These are phyloP conservation scores for Lanistes nyassanus DNA, from an alignment of 1,140 invertebrate species.

Conservation along the genomic window DNA sequence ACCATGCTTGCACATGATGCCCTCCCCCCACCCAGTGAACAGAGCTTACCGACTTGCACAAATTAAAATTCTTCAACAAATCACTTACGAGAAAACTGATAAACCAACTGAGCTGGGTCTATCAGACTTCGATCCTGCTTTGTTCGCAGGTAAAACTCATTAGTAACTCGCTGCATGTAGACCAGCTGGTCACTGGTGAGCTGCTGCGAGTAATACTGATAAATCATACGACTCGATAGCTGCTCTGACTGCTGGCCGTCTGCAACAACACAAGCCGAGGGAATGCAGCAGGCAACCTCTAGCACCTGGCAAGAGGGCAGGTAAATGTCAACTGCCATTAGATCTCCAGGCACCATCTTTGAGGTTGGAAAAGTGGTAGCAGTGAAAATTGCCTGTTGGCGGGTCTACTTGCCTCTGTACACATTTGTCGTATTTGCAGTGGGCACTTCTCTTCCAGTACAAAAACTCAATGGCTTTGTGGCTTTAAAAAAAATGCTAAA, in stretches of 20 bases:
- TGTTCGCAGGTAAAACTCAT: slow-evolving; percentile 56
- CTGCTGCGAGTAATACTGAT: slow-evolving; percentile 62
- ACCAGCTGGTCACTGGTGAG: slow-evolving; percentile 59
- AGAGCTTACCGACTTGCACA: no score
- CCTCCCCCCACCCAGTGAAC: no score
- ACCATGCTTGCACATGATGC: no score
- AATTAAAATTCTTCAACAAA: no score
- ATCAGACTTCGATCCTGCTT: slow-evolving; percentile 49
- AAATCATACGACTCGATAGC: slow-evolving; percentile 60
- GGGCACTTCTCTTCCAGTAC: no score
- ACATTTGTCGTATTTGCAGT: no score
- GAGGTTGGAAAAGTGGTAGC: no score
- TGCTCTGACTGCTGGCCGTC: slow-evolving; percentile 57
- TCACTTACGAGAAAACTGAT: slow-evolving; percentile 65
- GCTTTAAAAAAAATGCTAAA: no score
- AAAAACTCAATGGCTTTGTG: no score
- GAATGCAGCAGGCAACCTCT: not conserved
- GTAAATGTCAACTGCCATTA: not conserved
- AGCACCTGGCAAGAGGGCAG: slow-evolving; percentile 1
- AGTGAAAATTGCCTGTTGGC: no score
- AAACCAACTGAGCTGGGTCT: slow-evolving; percentile 61
- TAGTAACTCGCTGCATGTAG: slow-evolving; percentile 61
- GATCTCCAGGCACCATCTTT: not conserved
- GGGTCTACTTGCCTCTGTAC: no score
- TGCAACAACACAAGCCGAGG: slow-evolving; percentile 36